Conservation (phyloP, 2,888 invertebrate genomes). For the Aleiodes leptofemur region DNA sequence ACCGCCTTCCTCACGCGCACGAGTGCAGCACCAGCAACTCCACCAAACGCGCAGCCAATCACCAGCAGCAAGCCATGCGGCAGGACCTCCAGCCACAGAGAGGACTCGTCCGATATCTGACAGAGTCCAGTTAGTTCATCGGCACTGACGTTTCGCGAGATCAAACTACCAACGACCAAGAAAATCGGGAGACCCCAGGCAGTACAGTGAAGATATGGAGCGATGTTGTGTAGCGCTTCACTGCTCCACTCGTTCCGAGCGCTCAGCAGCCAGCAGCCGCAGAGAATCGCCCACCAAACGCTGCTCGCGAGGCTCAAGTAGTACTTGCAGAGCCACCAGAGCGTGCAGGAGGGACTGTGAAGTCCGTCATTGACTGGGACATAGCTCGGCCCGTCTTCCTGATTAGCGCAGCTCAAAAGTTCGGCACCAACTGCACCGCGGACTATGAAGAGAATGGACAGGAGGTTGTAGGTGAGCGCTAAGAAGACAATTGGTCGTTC, state of each 20-base stretch:
- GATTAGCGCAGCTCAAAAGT: constrained; percentile 72
- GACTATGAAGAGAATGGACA: constrained; percentile 85
- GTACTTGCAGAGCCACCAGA: constrained; percentile 85
- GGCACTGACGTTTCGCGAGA: constrained; percentile 86
- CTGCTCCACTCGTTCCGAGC: constrained; percentile 96
- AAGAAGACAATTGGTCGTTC: constrained; percentile 94
- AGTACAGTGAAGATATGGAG: constrained; percentile 89
- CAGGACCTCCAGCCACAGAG: constrained; percentile 80
- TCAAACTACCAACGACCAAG: constrained; percentile 84
- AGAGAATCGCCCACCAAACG: constrained; percentile 92
- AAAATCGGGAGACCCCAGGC: constrained; percentile 93
- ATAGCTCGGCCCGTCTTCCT: constrained; percentile 74
- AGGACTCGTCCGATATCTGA: constrained; percentile 81
- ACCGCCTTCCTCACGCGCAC: constrained; percentile 82
- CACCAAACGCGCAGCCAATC: constrained; percentile 83
- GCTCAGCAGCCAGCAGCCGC: constrained; percentile 92
- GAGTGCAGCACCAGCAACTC: constrained; percentile 86
- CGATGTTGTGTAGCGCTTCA: constrained; percentile 91
- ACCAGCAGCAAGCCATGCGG: constrained; percentile 81
- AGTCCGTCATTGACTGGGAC: constrained; percentile 74
- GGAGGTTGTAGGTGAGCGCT: constrained; percentile 89
- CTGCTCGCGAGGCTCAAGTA: constrained; percentile 88
- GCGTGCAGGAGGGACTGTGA: constrained; percentile 81
- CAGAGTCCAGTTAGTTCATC: constrained; percentile 90
- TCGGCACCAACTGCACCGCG: constrained; percentile 80